Evolutionary conservation across 2,888 invertebrate genomes (phyloP), one percentile per base, ranked within the genome.

Genomic region (Spilarctia lutea): DNA sequence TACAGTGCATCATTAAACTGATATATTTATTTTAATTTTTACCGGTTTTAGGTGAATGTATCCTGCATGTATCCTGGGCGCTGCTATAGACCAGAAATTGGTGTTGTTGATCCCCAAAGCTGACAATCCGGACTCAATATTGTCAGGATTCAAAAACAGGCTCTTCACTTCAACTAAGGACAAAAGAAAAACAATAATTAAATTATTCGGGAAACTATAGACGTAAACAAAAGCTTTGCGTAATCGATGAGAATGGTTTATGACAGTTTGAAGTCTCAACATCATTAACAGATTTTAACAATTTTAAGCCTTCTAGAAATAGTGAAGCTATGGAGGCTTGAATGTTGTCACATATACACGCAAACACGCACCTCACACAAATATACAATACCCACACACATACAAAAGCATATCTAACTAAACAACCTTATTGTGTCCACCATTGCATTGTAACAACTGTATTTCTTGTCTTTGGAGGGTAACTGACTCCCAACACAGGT

Each of bases 1-100:
- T 48, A 4, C n/a, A n/a, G n/a, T n/a, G n/a, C n/a, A n/a, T n/a
- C n/a, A n/a, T n/a, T n/a, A n/a, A 24, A n/a, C 10, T n/a, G 24
- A 10, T 52, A 52, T 52, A 8, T n/a, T 11, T 56, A 10, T 56
- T 56, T n/a, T 56, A 2, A 56, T 24, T 79, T 88, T 78, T 85
- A 95, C 95, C 83, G 94, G 93, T 78, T 91, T 92, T 0, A 95
- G 81, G 3, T 89, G 81, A 0, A 95, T 81, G n/a, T 90, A 76
- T 3, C 95, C 95, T 1, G 88, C 87, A 7, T 89, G 89, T 18
- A 95, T 85, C 24, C 91, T 83, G 2, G 94, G 93, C 2, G 94
- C 95, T 10, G 94, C 94, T 66, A 94, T 75, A 0, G 94, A 94
- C 95, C 95, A 96, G 89, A 95, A 95, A 86, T 94, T 93, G 60